Base-by-base conservation (phyloP, 1,140 invertebrate species). In the Battus philenor region DNA sequence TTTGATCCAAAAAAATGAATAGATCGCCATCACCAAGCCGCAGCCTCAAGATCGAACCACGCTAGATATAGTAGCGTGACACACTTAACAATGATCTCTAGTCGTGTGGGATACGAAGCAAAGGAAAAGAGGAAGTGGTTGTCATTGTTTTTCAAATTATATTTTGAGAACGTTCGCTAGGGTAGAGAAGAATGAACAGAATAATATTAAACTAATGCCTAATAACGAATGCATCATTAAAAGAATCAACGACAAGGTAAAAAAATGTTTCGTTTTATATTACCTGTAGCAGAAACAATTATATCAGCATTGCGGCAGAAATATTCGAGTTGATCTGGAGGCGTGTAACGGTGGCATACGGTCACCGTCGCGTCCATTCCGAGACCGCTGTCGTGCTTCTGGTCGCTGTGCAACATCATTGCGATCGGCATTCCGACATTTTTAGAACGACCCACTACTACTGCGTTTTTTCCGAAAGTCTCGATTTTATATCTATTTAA, bases 381-480 rank as follows among this genome's bases (percentile, higher is more conserved):
- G 43, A 89, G 77, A 0, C 70, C 64, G 17, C 86, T 89, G 54
- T 90, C 88, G 57, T 89, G 85, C 1, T 84, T 88, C 11, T 91
- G 91, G 88, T 96, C 94, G 6, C 92, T 90, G 68, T 94, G 93
- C 26, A 96, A 65, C 44, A 95, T 80, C 77, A 95, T 90, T 7
- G 93, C 93, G 48, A 96, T 93, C 0, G 95, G 95, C 73, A 96
- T 88, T 1, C 95, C 94, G 26, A 97, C 95, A 84, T 97, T 95
- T 78, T 97, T 97, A 0, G 95, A 97, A 47, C 95, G 86, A 2
- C 95, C 95, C 63, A 94, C 91, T 0, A 97, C 91, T 0, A 97
- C 94, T n/a, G 94, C 94, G 76, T 95, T 95, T 65, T 93, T 93
- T 3, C 94, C 95, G 68, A 91, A 90, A 0, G 94, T 96, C 51